Base-by-base conservation (phyloP, 2,888 invertebrate genomes). In the Tinea trinotella region DNA sequence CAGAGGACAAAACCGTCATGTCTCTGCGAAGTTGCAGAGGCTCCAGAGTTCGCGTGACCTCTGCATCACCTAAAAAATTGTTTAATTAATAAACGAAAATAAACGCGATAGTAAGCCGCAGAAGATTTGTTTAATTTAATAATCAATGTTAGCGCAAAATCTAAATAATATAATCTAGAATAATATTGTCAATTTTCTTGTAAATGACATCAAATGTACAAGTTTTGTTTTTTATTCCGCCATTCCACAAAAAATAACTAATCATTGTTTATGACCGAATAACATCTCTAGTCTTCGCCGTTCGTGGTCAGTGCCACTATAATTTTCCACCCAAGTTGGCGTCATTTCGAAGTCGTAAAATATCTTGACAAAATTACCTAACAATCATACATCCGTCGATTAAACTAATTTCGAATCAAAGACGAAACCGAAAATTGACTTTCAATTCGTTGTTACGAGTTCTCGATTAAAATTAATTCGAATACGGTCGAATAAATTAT, bases 321-420 rank as follows among this genome's bases (percentile, higher is more conserved):
- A 40, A 40, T 40, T 40, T 40, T 2, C 9, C 7, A 30, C 30
- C 30, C 30, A 40, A 15, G 13, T 6, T 40, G 40, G 3, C 13
- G 7, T 40, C 15, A 40, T 40, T 40, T 40, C n/a, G 40, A 13
- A 40, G 13, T 40, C 40, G 40, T 40, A 40, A 40, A 46, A 24
- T 12, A 50, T 50, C 15, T 50, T 50, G 50, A 50, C 50, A 50
- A 50, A 50, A 50, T 50, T 50, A 24, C 24, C 50, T 20, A 56
- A 57, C 56, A 48, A 66, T 64, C 71, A 73, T 66, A 65, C 71
- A 74, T 76, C 77, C 76, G 76, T 68, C 76, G 67, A 76, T 81
- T 77, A 79, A 15, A 50, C 65, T 67, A 68, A 78, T 78, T 75
- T 72, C 20, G 54, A 49, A 6, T 50, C 24, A 56, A 48, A 22